phyloP scores from a whole-genome alignment of 2,888 invertebrate genomes.

The Abrostola tripartita region DNA sequence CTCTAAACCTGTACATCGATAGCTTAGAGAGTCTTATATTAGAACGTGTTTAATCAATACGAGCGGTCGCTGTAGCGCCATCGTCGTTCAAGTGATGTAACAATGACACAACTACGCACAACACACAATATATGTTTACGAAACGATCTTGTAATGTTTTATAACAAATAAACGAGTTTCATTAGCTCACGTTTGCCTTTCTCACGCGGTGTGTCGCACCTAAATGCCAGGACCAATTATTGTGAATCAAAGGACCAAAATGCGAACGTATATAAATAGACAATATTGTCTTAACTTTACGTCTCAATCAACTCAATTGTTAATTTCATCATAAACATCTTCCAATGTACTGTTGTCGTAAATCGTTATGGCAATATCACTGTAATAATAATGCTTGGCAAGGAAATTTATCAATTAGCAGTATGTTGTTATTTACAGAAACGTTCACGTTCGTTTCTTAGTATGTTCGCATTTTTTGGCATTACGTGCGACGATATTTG shows the following conservation, averaged over 20 bases:
- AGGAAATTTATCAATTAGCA: background rate
- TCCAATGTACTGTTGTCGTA: background rate
- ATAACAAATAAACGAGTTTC: conserved; percentile 35
- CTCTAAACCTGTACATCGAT: conserved; percentile 42
- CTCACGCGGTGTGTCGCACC: conserved; percentile 8
- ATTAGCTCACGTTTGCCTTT: conserved; percentile 11
- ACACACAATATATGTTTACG: conserved; percentile 42
- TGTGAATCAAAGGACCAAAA: conserved; percentile 1
- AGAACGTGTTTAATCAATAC: conserved; percentile 56
- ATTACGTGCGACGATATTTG: no score
- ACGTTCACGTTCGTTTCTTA: no score
- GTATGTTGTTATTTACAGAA: background rate
- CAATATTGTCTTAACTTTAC: no score
- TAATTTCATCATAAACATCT: background rate
- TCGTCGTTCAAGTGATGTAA: conserved; percentile 47
- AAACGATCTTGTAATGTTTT: conserved; percentile 38
- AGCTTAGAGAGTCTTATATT: conserved; percentile 32
- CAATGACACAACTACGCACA: conserved; percentile 38
- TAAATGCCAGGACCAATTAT: background rate
- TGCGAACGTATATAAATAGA: no score
- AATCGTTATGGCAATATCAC: background rate
- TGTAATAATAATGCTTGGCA: background rate
- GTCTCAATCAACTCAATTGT: no score
- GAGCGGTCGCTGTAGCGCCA: conserved; percentile 29
- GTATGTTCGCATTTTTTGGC: no score